Base-by-base conservation (phyloP, 2,888 invertebrate genomes). In the Cephus pulcher region DNA sequence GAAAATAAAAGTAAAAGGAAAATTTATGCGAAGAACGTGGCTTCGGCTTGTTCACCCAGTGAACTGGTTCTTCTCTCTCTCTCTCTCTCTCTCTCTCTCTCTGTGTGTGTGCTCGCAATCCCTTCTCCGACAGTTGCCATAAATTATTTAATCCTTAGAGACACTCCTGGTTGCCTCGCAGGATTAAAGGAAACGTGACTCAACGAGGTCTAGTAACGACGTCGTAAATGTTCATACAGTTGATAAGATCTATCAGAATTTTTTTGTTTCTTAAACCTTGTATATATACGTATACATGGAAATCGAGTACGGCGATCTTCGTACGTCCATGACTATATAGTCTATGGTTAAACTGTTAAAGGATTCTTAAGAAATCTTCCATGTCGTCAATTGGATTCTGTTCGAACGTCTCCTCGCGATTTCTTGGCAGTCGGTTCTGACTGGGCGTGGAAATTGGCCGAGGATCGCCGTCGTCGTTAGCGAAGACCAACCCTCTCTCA, bases 401-500 rank as follows among this genome's bases (percentile, higher is more conserved):
- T 9, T 23, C 23, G 3, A 56, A 6, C 23, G 56, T 56, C 9
- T 56, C 56, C 2, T 56, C 56, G 6, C 9, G 56, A 56, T 56
- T 56, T 56, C 56, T 56, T 56, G 56, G 56, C 56, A 56, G 56
- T 56, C 23, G 23, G 56, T 23, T 56, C 56, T 23, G 56, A 56
- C 56, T 56, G 56, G 56, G 56, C 56, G 56, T 56, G 56, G 23
- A 56, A 56, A 56, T 56, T 56, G 56, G 56, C 56, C 9, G 56
- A 23, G 71, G 78, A 73, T 79, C 73, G 56, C 37, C 34, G 69
- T 76, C 35, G 12, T 79, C 78, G 11, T 80, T 75, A 76, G 68
- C 68, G n/a, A 71, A 32, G 11, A 79, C 69, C 71, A 75, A 56
- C 77, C 75, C 79, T 76, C 83, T 84, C 40, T 87, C 84, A 1